Evolutionary conservation across 1,140 invertebrate species (phyloP), one percentile per base, ranked within the genome.

Genomic region (Drosophila tristis): DNA sequence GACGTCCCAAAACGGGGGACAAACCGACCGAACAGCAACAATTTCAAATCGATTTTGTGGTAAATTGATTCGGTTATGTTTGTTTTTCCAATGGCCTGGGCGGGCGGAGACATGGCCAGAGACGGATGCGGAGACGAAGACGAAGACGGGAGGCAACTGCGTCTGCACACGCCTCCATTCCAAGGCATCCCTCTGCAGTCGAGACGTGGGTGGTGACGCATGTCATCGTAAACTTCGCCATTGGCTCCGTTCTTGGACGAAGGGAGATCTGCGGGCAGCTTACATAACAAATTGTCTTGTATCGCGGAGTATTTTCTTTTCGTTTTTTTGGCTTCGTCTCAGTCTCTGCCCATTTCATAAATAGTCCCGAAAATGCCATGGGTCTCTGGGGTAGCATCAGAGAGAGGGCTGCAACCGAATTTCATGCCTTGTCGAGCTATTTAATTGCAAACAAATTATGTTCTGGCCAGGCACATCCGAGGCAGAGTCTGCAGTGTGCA

Each of bases 361-460:
- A 89, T 87, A 89, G 77, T 75, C 70, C 74, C 35, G 57, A 64
- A 50, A 50, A 63, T 53, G 49, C 70, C 65, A 80, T 55, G 43
- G 16, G 59, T 87, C 84, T 89, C 84, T 75, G 45, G 82, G 77
- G 82, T 74, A 51, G 66, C 82, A 78, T 74, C 35, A 8, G 29
- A 44, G 25, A 57, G 70, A 78, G 84, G 85, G 84, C 62, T 87
- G 84, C 79, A 87, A 84, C 84, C 79, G 79, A 87, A 87, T 89
- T 87, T 87, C 84, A 87, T 87, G 84, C 84, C 84, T 84, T 87
- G 84, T 87, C 84, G 84, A 87, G 79, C 79, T 89, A 87, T 87
- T 87, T 87, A 87, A 87, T 87, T 87, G 84, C 85, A 87, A 87
- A 87, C 84, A 89, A 87, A 87, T 87, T 87, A 87, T 87, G 84